Conservation (phyloP, 2,113 vertebrate genomes). For the Poeciliopsis occidentalis region DNA sequence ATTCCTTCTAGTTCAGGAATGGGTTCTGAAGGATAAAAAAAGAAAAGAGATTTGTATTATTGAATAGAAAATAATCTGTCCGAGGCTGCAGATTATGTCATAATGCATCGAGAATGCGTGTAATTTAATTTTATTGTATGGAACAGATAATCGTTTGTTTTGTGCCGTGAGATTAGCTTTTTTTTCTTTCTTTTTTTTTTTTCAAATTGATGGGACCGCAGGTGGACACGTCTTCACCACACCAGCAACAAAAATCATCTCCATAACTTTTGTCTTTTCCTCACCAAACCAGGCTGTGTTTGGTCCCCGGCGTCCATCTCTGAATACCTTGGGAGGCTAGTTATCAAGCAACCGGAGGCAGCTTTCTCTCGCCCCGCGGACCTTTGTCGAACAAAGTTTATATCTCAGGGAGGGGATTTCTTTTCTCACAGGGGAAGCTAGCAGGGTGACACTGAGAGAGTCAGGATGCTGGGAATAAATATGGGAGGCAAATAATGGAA, state of each 20-base stretch:
- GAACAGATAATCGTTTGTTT: too few relatives aligned
- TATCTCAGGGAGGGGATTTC: slow-evolving; percentile 63
- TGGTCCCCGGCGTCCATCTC: not conserved
- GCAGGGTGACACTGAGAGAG: slow-evolving; percentile 19
- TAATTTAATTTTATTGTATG: too few relatives aligned
- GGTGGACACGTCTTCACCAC: slow-evolving; percentile 3
- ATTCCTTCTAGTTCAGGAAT: too few relatives aligned
- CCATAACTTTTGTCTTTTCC: not conserved
- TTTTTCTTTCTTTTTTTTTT: too few relatives aligned
- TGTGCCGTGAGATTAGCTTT: too few relatives aligned
- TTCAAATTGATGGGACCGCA: too few relatives aligned
- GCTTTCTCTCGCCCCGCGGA: slow-evolving; percentile 43
- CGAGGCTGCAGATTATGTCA: too few relatives aligned
- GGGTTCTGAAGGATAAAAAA: too few relatives aligned
- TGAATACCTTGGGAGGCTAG: slow-evolving; percentile 60
- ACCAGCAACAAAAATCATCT: slow-evolving; percentile 1
- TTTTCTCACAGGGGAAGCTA: slow-evolving; percentile 36
- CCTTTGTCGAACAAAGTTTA: slow-evolving; percentile 67
- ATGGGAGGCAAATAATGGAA: not conserved
- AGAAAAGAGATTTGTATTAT: too few relatives aligned
- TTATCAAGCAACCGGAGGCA: slow-evolving; percentile 73
- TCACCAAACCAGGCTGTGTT: not conserved
- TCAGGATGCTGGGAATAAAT: not conserved
- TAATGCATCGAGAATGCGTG: too few relatives aligned
- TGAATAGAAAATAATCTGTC: too few relatives aligned